Conservation (phyloP, 2,113 vertebrate genomes). For the Nerophis lumbriciformis region DNA sequence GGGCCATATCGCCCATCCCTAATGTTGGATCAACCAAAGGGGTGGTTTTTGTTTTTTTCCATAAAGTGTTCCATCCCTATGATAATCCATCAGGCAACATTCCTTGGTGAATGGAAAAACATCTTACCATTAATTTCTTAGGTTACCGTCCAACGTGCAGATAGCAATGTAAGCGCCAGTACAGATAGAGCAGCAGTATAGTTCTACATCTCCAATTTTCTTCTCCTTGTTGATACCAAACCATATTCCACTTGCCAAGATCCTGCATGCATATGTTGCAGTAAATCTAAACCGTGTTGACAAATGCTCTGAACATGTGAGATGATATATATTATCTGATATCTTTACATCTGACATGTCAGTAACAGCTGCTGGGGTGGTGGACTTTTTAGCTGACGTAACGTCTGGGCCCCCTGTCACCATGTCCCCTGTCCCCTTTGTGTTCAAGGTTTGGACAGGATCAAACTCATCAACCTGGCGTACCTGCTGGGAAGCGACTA, state of each 20-base stretch:
- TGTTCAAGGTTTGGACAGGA: conserved; percentile 82
- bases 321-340: conserved; percentile 3
- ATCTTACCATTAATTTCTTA: background rate
- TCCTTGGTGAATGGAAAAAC: no score
- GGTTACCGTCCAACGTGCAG: background rate
- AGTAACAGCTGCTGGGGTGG: conserved; percentile 2
- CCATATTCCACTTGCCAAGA: background rate
- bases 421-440: background rate
- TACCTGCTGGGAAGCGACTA: conserved; percentile 97
- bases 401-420: background rate
- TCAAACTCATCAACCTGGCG: conserved; percentile 91
- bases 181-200: background rate
- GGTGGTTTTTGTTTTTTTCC: no score
- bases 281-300: conserved; percentile 3
- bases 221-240: background rate
- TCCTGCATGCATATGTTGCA: background rate
- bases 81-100: no score
- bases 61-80: no score
- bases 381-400: background rate
- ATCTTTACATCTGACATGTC: conserved; percentile 6
- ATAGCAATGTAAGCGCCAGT: background rate
- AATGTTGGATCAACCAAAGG: no score
- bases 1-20: no score
- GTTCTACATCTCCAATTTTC: background rate
- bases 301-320: background rate